Base-by-base conservation (phyloP, 2,113 vertebrate genomes). In the Lipophrys pholis region DNA sequence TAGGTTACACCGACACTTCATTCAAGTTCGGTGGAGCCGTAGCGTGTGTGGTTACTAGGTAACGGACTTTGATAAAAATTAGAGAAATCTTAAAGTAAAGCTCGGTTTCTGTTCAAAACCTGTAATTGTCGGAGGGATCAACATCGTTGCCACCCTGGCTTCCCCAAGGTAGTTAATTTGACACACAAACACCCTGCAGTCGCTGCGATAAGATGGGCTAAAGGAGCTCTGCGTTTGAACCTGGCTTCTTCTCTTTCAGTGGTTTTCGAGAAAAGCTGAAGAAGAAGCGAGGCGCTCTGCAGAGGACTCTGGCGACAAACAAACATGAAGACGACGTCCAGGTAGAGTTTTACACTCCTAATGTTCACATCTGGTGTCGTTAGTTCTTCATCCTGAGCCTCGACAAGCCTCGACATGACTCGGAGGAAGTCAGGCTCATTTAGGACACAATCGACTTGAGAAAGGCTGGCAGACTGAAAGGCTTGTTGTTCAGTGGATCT, bases 21-120 rank as follows among this genome's bases (percentile, higher is more conserved):
- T n/a, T n/a, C n/a, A n/a, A 30, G 89, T 12, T 90, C 62, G 87
- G 81, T 82, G 0, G 84, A 87, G 53, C n/a, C 5, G 78, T 85
- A 82, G 87, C 87, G 88, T 86, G 84, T 75, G 36, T 63, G 58
- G 94, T 94, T 93, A 90, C 94, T 79, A 92, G 82, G 94, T 92
- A 93, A 87, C 92, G 69, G 10, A 62, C 72, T 40, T 64, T 64
- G 52, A 39, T 35, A 6, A 7, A 43, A 7, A 43, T 39, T 0
- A 57, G 39, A 30, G 12, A 56, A 17, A 5, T 14, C 0, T 41
- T 12, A 43, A 53, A 16, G 7, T 4, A 14, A 9, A 30, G 14
- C 8, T 2, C 3, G 2, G 0, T 6, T 49, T 48, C 45, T 51
- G 45, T 41, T 17, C 15, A 7, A 55, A 2, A 35, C 5, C 1